phyloP scores from a whole-genome alignment of 2,888 invertebrate species.

The Argyresthia goedartella region DNA sequence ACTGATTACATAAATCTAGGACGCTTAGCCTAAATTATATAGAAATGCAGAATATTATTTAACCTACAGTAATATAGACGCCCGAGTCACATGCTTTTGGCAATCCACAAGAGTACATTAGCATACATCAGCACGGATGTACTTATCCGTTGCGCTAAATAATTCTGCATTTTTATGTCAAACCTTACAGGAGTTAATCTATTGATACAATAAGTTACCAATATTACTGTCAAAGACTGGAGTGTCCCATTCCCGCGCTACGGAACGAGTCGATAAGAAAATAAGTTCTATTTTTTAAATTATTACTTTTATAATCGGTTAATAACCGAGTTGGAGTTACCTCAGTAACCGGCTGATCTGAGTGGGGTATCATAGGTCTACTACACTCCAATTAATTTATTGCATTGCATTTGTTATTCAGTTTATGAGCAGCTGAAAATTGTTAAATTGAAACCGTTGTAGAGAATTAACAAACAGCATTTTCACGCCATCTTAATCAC shows the following conservation, averaged over 20 bases:
- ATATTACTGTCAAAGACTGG: constrained; percentile 32
- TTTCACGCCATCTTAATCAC: too few species aligned
- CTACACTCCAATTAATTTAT: neutral
- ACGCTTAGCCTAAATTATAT: constrained; percentile 44
- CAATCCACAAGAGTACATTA: neutral
- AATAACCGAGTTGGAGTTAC: neutral
- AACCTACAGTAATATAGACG: neutral
- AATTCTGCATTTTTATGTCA: constrained; percentile 58
- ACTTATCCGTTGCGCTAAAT: constrained; percentile 23
- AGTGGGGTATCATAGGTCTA: too few species aligned
- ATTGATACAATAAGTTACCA: constrained; percentile 35
- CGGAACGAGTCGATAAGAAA: neutral
- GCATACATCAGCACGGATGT: neutral
- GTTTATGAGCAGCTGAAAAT: neutral
- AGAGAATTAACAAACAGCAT: neutral
- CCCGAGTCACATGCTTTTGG: neutral
- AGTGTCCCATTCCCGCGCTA: constrained; percentile 20
- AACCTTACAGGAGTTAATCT: constrained; percentile 35
- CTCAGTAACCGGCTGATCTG: too few species aligned
- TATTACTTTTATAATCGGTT: neutral
- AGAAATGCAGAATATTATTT: constrained; percentile 47
- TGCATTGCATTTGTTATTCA: constrained; percentile 6
- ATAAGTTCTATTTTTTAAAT: neutral
- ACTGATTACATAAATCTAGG: constrained; percentile 52
- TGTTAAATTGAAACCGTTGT: neutral